These are phyloP conservation scores for Eristalis intricaria DNA, from an alignment of 2,888 invertebrate species.

Conservation along the genomic window DNA sequence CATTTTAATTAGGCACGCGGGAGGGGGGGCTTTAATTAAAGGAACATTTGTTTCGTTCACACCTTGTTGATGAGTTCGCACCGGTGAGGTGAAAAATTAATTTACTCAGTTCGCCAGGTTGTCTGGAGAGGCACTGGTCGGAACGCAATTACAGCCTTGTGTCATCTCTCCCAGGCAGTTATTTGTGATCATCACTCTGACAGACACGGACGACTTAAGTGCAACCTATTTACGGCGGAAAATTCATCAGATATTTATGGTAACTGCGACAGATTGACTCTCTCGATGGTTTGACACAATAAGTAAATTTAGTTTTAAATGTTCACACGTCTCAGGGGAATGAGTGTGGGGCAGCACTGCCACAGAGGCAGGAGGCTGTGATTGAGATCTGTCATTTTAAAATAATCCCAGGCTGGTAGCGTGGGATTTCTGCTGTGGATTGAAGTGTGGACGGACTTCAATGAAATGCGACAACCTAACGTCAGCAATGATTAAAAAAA, in stretches of 20 bases:
- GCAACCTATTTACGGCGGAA: not conserved
- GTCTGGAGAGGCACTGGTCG: not conserved
- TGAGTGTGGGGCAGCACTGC: too few relatives aligned
- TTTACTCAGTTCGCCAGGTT: not conserved
- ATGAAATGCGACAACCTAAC: too few relatives aligned
- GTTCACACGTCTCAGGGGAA: not conserved
- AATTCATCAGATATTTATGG: not conserved
- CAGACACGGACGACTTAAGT: not conserved
- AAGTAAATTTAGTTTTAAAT: not conserved
- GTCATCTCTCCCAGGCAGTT: conserved; percentile 12
- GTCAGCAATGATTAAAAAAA: too few relatives aligned
- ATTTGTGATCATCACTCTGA: conserved; percentile 5
- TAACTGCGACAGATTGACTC: not conserved
- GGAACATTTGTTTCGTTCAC: conserved; percentile 31
- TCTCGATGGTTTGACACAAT: not conserved
- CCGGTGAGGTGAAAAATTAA: conserved; percentile 19
- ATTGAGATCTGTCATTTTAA: too few relatives aligned
- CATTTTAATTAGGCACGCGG: not conserved
- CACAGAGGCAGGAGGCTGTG: too few relatives aligned
- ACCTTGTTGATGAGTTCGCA: not conserved
- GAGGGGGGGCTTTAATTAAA: conserved; percentile 4
- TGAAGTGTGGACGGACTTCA: too few relatives aligned
- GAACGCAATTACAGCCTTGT: not conserved
- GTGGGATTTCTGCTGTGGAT: too few relatives aligned
- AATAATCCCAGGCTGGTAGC: too few relatives aligned